These are phyloP conservation scores for Caenorhabditis latens DNA, from an alignment of 1,140 invertebrate species.

Conservation along the genomic window DNA sequence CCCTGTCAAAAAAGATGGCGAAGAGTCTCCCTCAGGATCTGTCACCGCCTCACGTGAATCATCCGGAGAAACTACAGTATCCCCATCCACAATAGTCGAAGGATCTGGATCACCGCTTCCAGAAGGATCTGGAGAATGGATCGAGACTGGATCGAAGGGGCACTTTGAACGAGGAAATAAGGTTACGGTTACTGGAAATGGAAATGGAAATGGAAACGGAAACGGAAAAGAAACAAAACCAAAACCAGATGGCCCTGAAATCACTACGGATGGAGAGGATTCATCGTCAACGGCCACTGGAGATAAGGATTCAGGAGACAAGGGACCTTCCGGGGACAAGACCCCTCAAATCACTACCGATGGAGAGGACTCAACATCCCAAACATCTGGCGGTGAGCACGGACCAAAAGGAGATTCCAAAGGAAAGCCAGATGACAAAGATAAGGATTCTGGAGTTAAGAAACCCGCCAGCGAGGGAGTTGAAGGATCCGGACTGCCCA, in stretches of 20 bases:
- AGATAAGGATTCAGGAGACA: too few relatives aligned
- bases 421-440: too few relatives aligned
- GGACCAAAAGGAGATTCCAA: neutral
- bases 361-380: neutral
- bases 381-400: neutral
- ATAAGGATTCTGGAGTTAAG: too few relatives aligned
- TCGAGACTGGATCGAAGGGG: conserved; percentile 35
- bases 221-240: neutral
- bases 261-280: neutral
- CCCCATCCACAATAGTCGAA: neutral
- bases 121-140: conserved; percentile 49
- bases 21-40: neutral
- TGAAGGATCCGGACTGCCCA: neutral
- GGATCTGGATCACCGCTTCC: conserved; percentile 1
- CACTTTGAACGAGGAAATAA: conserved; percentile 13
- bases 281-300: neutral
- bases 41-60: neutral
- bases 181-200: neutral
- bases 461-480: too few relatives aligned
- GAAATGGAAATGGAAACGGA: neutral
- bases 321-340: neutral
- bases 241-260: neutral
- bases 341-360: conserved; percentile 15
- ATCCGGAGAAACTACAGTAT: neutral
- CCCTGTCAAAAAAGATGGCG: neutral